These are phyloP conservation scores for Metallyticus violacea DNA, from an alignment of 2,888 invertebrate genomes.

Conservation along the genomic window DNA sequence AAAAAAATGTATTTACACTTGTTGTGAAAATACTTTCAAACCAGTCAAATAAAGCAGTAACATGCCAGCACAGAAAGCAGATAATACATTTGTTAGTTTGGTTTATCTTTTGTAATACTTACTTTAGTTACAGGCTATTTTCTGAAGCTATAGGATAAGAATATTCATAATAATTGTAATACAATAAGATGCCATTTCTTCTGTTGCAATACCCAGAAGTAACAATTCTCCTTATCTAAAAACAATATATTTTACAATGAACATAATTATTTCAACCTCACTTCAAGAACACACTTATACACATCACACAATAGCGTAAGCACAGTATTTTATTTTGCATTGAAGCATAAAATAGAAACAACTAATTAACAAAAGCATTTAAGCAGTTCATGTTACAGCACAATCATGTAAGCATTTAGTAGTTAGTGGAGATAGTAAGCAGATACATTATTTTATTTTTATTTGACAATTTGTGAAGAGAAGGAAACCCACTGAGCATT, in stretches of 20 bases:
- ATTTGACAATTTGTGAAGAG: not conserved
- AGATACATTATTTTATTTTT: not conserved
- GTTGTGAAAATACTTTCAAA: not conserved
- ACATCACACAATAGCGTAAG: not conserved
- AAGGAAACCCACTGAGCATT: not conserved
- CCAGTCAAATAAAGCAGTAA: not conserved
- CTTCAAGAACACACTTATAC: not conserved
- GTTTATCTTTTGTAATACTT: not conserved
- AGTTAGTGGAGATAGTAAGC: not conserved
- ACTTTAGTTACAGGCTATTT: not conserved
- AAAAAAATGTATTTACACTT: not conserved
- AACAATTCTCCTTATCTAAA: constrained; percentile 1
- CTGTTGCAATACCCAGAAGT: not conserved
- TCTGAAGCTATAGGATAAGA: not conserved
- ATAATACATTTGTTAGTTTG: not conserved
- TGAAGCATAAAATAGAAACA: not conserved
- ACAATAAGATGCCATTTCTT: not conserved
- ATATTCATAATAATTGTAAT: not conserved
- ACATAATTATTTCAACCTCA: not conserved
- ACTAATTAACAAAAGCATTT: not conserved
- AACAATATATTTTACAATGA: constrained; percentile 4
- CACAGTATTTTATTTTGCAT: not conserved
- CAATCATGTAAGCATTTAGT: not conserved
- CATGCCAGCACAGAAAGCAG: not conserved
- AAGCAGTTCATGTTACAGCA: not conserved